phyloP scores from a whole-genome alignment of 2,888 invertebrate species.

The Papilio gigon region DNA sequence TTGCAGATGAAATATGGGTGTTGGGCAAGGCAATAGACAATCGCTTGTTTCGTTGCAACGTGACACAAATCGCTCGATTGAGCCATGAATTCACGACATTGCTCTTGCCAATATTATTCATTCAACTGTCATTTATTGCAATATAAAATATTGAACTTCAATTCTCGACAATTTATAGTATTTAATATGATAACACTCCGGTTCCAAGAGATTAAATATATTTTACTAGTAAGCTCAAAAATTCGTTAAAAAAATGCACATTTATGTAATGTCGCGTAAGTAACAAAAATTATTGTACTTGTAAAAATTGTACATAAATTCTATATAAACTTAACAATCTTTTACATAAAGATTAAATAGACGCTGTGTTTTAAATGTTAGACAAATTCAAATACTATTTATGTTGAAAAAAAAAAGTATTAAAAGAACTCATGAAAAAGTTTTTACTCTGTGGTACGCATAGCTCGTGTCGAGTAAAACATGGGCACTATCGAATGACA shows the following conservation, averaged over 20 bases:
- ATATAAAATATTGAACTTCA: conserved; percentile 27
- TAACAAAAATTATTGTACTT: too few species aligned
- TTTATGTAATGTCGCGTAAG: too few species aligned
- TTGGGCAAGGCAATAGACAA: conserved; percentile 21
- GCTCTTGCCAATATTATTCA: conserved; percentile 28
- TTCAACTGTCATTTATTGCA: conserved; percentile 18
- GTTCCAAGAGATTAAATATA: neutral
- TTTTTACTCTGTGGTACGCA: neutral
- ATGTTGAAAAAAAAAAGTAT: too few species aligned
- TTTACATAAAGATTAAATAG: too few species aligned
- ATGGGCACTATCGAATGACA: conserved; percentile 30
- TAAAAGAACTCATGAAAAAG: too few species aligned
- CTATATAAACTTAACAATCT: too few species aligned
- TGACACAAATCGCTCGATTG: conserved; percentile 13
- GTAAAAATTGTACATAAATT: too few species aligned
- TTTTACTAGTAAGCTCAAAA: neutral
- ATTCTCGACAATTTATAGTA: neutral
- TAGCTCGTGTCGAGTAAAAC: conserved; percentile 9
- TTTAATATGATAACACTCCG: neutral
- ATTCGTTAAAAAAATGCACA: neutral
- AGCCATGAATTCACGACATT: conserved; percentile 30
- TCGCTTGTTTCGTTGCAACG: conserved; percentile 19
- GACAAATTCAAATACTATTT: too few species aligned
- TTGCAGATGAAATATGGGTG: conserved; percentile 20
- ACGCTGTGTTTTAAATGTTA: too few species aligned